These are phyloP conservation scores for Scatophagus argus DNA, from an alignment of 2,113 vertebrate species.

Conservation along the genomic window DNA sequence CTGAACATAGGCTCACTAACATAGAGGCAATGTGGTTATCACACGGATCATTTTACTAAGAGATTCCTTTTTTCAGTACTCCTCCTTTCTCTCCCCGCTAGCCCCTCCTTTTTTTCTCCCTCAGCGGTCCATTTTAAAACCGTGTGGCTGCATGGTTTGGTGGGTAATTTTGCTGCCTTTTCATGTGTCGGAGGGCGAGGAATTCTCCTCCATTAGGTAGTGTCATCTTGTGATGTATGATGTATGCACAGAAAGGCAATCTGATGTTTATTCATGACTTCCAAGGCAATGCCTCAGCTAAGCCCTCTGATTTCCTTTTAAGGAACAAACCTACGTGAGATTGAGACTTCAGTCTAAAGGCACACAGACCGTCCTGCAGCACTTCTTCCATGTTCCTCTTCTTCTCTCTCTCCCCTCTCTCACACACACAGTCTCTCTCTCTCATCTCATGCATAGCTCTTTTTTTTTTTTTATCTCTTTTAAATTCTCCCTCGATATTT, in stretches of 20 bases:
- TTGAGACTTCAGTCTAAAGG: constrained; percentile 84
- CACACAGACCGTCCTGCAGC: constrained; percentile 72
- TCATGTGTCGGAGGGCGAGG: constrained; percentile 81
- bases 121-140: constrained; percentile 79
- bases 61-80: constrained; percentile 61
- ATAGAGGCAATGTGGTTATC: constrained; percentile 64
- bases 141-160: constrained; percentile 72
- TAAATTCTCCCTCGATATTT: constrained; percentile 78
- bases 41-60: constrained; percentile 77
- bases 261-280: constrained; percentile 88
- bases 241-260: constrained; percentile 82
- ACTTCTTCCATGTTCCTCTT: constrained; percentile 32
- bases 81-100: constrained; percentile 52
- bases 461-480: constrained; percentile 68
- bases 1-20: constrained; percentile 17
- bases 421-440: constrained; percentile 41
- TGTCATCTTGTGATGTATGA: constrained; percentile 85
- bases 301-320: constrained; percentile 86
- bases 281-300: constrained; percentile 80
- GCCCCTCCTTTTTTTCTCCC: constrained; percentile 61
- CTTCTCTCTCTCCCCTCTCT: constrained; percentile 2
- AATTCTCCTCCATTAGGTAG: constrained; percentile 85
- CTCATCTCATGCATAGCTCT: constrained; percentile 59
- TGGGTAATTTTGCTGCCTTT: constrained; percentile 83
- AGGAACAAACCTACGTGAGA: constrained; percentile 84